Base-by-base conservation (phyloP, 2,888 invertebrate species). In the Therioaphis trifolii region DNA sequence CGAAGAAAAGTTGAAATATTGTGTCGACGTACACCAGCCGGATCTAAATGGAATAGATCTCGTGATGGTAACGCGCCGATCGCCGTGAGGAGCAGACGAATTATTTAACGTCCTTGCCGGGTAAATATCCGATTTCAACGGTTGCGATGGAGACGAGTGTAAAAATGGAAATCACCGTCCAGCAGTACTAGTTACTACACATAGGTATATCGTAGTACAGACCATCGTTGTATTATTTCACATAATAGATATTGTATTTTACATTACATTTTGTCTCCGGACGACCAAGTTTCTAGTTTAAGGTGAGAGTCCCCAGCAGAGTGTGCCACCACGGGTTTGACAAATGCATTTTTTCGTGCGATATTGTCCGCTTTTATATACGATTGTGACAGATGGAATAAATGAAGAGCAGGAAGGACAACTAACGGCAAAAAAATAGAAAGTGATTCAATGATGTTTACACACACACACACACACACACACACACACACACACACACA, bases 271-370 rank as follows among this genome's bases (percentile, higher is more conserved):
- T 79, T 40, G 24, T 68, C n/a, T 21, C 24, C 24, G 63, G 21
- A 43, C 76, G 63, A 72, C 49, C 27, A 40, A 55, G 24, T 78
- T 79, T 79, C 69, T 79, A 40, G 80, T 35, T 46, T 49, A 80
- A 0, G 14, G 71, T 29, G 71, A 80, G 80, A 80, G 80, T 63
- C 29, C 18, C 52, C 43, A 35, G 52, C 52, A 52, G n/a, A n/a
- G 58, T 58, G 55, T 71, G 43, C 58, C 55, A 55, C 9, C n/a
- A n/a, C 58, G 69, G 29, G 43, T 80, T 80, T 80, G 72, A 80
- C 80, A 80, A 80, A 80, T 80, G 55, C 46, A 72, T 80, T 79
- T 52, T 40, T 69, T 35, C 66, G 78, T 49, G 66, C 77, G 7
- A 55, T 79, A 69, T 69, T 49, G 35, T 78, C 52, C 24, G 24